Evolutionary conservation across 2,888 invertebrate species (phyloP).

Genomic region (Amphipyra berbera): DNA sequence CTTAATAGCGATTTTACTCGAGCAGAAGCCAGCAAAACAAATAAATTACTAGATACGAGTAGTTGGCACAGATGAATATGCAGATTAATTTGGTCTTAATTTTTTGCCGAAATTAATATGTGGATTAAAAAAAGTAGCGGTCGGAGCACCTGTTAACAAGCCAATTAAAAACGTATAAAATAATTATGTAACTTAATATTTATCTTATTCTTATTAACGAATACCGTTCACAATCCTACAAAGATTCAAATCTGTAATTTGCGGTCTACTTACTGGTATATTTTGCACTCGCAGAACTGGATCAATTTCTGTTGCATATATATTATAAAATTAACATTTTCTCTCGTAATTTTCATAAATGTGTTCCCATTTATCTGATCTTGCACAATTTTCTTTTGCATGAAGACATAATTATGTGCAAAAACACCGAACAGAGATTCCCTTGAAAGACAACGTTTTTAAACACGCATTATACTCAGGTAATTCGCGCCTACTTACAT

Average conservation of each 20-base stretch:
- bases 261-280: constrained; percentile 35
- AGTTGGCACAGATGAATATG: constrained; percentile 2
- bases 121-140: constrained; percentile 29
- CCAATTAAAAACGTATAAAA: constrained; percentile 52
- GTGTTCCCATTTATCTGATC: constrained; percentile 50
- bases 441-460: constrained; percentile 62
- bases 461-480: constrained; percentile 54
- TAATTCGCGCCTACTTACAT: constrained; percentile 74
- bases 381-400: constrained; percentile 49
- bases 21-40: constrained; percentile 24
- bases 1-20: constrained; percentile 23
- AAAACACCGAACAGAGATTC: constrained; percentile 58
- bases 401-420: constrained; percentile 61
- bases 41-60: constrained; percentile 37
- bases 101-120: constrained; percentile 33
- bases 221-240: constrained; percentile 40
- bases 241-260: constrained; percentile 51
- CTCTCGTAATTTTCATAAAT: constrained; percentile 32
- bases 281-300: constrained; percentile 42
- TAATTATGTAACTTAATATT: constrained; percentile 42
- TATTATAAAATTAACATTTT: constrained; percentile 49
- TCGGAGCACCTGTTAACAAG: constrained; percentile 41
- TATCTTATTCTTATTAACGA: constrained; percentile 38
- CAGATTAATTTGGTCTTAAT: constrained; percentile 20
- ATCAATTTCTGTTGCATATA: constrained; percentile 44